Conservation (phyloP, 2,888 invertebrate genomes). For the Drosophila maculinotata region DNA sequence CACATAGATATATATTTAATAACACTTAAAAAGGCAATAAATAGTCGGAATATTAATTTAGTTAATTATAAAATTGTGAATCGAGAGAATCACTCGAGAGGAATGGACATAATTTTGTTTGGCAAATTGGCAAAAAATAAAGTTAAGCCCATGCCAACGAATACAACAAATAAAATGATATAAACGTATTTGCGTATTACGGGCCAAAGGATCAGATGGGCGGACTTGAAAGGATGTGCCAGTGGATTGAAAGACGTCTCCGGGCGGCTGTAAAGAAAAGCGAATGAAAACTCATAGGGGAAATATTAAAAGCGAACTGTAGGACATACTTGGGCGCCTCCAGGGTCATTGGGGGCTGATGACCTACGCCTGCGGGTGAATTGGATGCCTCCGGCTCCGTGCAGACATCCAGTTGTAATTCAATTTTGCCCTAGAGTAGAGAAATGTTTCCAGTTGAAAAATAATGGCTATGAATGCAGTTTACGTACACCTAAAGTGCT, state of each 20-base stretch:
- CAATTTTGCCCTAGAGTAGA: constrained; percentile 88
- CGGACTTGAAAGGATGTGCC: constrained; percentile 57
- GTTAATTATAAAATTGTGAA: constrained; percentile 3
- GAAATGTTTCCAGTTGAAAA: constrained; percentile 45
- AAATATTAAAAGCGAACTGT: no score
- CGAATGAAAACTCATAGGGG: not conserved
- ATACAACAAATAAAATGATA: constrained; percentile 10
- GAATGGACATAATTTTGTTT: constrained; percentile 48
- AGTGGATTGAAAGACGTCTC: constrained; percentile 87
- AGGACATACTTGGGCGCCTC: constrained; percentile 87
- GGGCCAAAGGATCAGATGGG: constrained; percentile 64
- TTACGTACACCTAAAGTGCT: constrained; percentile 21
- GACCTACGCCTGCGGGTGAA: constrained; percentile 88
- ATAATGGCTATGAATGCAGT: not conserved
- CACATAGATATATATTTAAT: constrained; percentile 21
- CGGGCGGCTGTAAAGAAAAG: constrained; percentile 86
- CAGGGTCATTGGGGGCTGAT: constrained; percentile 88
- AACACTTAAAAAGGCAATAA: constrained; percentile 25
- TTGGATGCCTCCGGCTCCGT: constrained; percentile 87
- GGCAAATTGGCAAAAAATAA: constrained; percentile 50
- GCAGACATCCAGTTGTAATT: constrained; percentile 88
- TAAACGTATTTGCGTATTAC: constrained; percentile 63
- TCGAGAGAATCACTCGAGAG: constrained; percentile 43
- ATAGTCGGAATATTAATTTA: not conserved
- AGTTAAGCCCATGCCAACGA: constrained; percentile 35